phyloP scores from a whole-genome alignment of 2,113 vertebrate species.

The Notiomystis cincta region DNA sequence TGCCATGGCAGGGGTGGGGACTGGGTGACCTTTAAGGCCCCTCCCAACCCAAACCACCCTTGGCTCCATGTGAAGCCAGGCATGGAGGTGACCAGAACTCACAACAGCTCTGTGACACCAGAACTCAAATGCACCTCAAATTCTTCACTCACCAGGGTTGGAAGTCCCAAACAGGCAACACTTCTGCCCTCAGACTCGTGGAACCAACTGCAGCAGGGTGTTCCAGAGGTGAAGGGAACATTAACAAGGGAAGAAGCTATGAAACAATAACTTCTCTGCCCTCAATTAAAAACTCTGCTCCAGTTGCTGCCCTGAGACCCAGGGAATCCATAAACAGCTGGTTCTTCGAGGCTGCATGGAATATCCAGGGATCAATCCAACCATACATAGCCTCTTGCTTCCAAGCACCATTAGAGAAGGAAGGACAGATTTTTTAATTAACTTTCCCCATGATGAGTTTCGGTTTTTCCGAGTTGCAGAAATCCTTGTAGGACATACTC shows the following conservation, averaged over 20 bases:
- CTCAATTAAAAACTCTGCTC: background rate
- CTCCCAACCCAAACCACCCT: background rate
- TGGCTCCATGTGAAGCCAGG: background rate
- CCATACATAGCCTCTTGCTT: background rate
- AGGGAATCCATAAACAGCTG: background rate
- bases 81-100: accelerated
- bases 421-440: background rate
- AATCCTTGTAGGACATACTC: background rate
- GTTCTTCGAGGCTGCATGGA: background rate
- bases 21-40: background rate
- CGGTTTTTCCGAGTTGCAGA: background rate
- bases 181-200: background rate
- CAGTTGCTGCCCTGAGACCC: background rate
- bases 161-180: background rate
- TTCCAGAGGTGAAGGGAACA: background rate
- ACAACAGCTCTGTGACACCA: background rate
- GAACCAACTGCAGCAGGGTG: background rate
- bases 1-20: background rate
- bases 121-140: background rate
- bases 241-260: background rate
- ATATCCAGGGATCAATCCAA: background rate
- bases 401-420: background rate
- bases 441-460: background rate
- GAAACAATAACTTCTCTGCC: background rate
- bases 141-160: background rate